Evolutionary conservation across 2,797 vertebrate genomes (phyloP), one percentile per base, ranked within the genome.

Genomic region (Labeo calbasu): DNA sequence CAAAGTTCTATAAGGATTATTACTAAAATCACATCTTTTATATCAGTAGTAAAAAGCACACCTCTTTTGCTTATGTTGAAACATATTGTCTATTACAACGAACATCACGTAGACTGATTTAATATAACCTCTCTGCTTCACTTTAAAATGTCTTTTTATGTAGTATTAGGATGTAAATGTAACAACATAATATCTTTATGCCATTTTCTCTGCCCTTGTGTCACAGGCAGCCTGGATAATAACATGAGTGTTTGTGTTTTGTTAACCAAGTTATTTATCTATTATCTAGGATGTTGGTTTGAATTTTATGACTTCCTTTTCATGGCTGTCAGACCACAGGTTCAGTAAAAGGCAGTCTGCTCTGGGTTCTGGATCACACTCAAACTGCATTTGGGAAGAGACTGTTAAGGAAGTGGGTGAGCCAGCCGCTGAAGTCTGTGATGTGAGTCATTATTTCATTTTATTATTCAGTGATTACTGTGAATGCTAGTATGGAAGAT

Each of bases 331-430:
- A 96, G 95, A 96, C 95, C 73, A 93, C 95, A 84, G 91, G 94
- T 8, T 83, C 90, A 32, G 85, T 93, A 84, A 97, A 92, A 90
- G 98, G 97, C 85, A 99, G 97, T 91, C 92, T 99, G 21, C 85
- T 99, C 82, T 99, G 97, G 97, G 96, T 98, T 86, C 91, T 99
- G 92, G 96, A 99, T 92, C 97, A 98, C 90, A 97, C 97, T 32
- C 95, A 90, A 90, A 98, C 97, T 59, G 87, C 93, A 0, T 99
- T 99, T 94, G 98, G 98, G 32, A 96, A 93, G 90, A 94, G 98
- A 61, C 94, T 94, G 87, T 90, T 99, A 90, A 98, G 95, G 93
- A 97, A 97, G 86, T 99, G 98, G 98, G 96, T 98, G 89, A 96
- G 94, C 69, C 97, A 96, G 72, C 98, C 98, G 0, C 95, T 99